These are phyloP conservation scores for Branchipolynoe longqiensis DNA, from an alignment of 2,888 invertebrate species.

Conservation along the genomic window DNA sequence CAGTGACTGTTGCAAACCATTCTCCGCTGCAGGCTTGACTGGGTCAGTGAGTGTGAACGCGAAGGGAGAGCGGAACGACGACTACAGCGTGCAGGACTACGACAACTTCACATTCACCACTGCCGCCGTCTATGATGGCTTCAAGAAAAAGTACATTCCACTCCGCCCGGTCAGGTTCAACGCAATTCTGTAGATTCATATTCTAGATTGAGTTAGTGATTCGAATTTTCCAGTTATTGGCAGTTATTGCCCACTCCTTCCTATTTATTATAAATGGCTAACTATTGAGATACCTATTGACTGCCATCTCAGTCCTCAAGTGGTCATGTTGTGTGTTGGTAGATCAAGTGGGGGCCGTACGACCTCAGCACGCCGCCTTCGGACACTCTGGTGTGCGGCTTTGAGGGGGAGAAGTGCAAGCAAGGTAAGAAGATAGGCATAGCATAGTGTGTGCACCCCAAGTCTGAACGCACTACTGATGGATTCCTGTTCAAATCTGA, in stretches of 20 bases:
- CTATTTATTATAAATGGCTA: too few relatives aligned
- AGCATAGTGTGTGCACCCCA: too few relatives aligned
- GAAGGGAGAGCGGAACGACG: conserved; percentile 29
- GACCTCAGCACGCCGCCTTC: not conserved
- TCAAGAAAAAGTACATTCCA: not conserved
- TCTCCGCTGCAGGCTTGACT: conserved; percentile 29
- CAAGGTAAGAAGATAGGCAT: too few relatives aligned
- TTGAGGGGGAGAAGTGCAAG: conserved; percentile 24
- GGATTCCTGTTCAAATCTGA: not conserved
- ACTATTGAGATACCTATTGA: too few relatives aligned
- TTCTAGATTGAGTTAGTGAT: too few relatives aligned
- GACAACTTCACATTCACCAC: not conserved
- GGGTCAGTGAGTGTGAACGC: conserved; percentile 44
- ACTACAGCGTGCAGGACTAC: conserved; percentile 29
- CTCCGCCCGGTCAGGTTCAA: conserved; percentile 9
- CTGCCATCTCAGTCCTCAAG: too few relatives aligned
- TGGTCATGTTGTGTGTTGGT: not conserved
- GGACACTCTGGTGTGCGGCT: conserved; percentile 34
- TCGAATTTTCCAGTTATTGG: too few relatives aligned
- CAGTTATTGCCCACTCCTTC: too few relatives aligned
- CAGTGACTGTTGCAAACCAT: too few relatives aligned
- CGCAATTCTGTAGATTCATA: too few relatives aligned
- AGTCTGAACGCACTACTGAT: not conserved
- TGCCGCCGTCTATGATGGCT: conserved; percentile 10
- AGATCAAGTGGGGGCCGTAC: conserved; percentile 32